phyloP scores from a whole-genome alignment of 1,140 invertebrate species.

The Elysia chlorotica region DNA sequence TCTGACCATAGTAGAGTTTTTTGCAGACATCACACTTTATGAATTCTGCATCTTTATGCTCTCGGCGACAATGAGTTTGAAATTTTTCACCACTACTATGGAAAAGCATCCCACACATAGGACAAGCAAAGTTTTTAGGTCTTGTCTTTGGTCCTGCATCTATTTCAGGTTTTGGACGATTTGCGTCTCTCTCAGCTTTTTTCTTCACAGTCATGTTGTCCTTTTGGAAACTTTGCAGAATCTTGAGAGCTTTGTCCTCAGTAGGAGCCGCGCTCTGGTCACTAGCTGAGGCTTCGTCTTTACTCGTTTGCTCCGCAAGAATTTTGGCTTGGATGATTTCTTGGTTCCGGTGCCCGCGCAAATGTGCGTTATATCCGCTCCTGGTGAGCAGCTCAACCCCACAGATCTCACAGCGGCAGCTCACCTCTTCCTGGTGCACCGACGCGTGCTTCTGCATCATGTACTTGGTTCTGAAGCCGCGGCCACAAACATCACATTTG shows the following conservation, averaged over 20 bases:
- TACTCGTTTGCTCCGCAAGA: background rate
- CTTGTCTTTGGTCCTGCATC: no score
- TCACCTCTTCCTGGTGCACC: conserved; percentile 16
- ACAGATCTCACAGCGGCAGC: conserved; percentile 26
- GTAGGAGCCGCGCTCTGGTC: background rate
- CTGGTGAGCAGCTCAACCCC: conserved; percentile 28
- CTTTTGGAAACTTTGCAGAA: conserved; percentile 8
- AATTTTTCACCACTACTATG: conserved; percentile 17
- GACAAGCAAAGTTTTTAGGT: conserved; percentile 14
- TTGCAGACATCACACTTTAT: conserved; percentile 17
- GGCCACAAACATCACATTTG: conserved; percentile 22
- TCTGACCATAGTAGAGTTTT: conserved; percentile 19
- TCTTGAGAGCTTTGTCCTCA: no score
- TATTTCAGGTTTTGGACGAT: background rate
- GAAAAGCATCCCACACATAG: conserved; percentile 22
- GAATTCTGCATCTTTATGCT: conserved; percentile 23
- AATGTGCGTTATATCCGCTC: conserved; percentile 27
- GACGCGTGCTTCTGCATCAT: conserved; percentile 14
- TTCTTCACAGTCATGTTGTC: background rate
- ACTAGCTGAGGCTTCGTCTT: background rate
- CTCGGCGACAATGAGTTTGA: conserved; percentile 12
- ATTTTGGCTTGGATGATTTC: conserved; percentile 13
- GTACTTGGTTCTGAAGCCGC: conserved; percentile 15
- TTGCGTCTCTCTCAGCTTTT: background rate
- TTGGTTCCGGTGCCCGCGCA: conserved; percentile 24